Evolutionary conservation across 2,888 invertebrate genomes (phyloP).

Genomic region (Polietes domitor): DNA sequence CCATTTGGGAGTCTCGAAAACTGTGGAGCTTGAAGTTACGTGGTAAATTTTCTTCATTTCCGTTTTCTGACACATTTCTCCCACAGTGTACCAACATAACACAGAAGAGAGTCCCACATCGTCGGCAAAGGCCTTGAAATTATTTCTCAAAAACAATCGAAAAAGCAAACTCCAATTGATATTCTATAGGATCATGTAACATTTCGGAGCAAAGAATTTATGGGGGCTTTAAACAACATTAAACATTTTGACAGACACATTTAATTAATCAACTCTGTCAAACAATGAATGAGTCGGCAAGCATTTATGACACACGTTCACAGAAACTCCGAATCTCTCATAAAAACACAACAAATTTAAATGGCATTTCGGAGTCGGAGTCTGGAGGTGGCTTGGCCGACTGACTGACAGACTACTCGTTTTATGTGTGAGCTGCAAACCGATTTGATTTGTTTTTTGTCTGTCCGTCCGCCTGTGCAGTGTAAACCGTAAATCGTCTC

Average conservation of each 20-base stretch:
- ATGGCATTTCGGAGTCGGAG: neutral
- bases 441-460: neutral
- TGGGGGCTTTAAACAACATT: conserved; percentile 19
- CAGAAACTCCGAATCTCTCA: neutral
- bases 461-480: neutral
- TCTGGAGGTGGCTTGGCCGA: conserved; percentile 27
- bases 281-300: conserved; percentile 13
- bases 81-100: too few species aligned
- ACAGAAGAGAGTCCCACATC: too few species aligned
- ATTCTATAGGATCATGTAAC: neutral
- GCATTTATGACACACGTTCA: neutral
- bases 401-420: conserved; percentile 17
- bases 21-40: too few species aligned
- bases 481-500: too few species aligned
- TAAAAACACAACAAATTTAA: neutral
- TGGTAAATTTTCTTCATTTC: too few species aligned
- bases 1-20: too few species aligned
- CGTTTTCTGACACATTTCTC: too few species aligned
- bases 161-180: neutral
- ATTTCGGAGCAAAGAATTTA: conserved; percentile 3
- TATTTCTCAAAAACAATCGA: neutral
- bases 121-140: conserved; percentile 1
- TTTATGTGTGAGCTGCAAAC: neutral
- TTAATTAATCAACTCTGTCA: conserved; percentile 61
- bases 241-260: conserved; percentile 46